Percentiles rank a stretch among this genome's conserved stretches.
These are phyloP conservation scores for Saccostrea echinata DNA, from an alignment of 1,140 invertebrate species.

Conservation along the genomic window DNA sequence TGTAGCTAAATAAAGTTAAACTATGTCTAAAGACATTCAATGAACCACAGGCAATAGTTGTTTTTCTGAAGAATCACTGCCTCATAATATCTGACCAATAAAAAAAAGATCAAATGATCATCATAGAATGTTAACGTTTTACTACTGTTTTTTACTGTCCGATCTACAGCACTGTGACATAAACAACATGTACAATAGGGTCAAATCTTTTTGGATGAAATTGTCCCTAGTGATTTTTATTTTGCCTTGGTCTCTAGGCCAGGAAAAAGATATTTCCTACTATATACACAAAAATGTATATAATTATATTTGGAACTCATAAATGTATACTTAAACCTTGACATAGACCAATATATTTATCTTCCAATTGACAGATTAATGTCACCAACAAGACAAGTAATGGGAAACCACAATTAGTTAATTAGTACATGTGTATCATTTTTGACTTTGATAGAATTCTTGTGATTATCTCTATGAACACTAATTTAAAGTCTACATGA, in stretches of 20 bases:
- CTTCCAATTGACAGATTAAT: neutral
- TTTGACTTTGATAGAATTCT: too few relatives aligned
- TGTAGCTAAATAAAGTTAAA: conserved; percentile 10
- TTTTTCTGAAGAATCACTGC: neutral
- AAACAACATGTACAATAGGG: neutral
- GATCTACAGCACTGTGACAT: neutral
- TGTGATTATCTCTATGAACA: neutral
- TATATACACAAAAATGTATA: neutral
- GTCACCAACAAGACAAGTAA: neutral
- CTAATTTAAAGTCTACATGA: neutral
- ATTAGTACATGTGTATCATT: neutral
- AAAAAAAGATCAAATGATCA: neutral
- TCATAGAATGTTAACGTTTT: neutral
- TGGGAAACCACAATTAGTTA: neutral
- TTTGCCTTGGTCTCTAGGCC: neutral
- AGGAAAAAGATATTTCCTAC: neutral
- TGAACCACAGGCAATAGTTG: neutral
- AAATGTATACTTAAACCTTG: neutral
- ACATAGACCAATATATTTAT: neutral
- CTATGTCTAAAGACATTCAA: neutral
- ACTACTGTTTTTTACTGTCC: neutral
- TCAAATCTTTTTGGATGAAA: neutral
- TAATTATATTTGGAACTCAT: neutral
- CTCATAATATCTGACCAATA: conserved; percentile 16
- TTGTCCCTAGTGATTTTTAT: neutral